Evolutionary conservation across 2,888 invertebrate species (phyloP).

Genomic region (Drosophila pseudotakahashii): DNA sequence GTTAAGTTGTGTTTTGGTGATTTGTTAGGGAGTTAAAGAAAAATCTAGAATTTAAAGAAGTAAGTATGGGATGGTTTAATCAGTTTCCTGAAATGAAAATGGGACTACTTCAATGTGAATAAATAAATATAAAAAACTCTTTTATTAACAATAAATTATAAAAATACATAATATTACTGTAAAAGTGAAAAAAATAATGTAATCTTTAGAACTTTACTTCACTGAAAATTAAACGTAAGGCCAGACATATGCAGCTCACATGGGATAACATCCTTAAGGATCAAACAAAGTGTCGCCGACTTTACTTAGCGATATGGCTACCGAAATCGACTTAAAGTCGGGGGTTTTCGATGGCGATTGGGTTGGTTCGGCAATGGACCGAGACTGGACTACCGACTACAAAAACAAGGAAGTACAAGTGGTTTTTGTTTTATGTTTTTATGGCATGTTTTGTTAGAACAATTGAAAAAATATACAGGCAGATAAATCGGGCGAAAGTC

Average conservation of each 20-base stretch:
- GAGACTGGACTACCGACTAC: conserved; percentile 31
- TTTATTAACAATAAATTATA: no score
- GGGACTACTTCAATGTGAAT: neutral
- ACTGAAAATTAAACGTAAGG: neutral
- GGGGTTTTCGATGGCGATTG: conserved; percentile 8
- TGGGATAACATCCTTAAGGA: conserved; percentile 20
- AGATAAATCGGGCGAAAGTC: conserved; percentile 72
- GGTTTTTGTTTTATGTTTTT: conserved; percentile 41
- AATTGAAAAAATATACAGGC: conserved; percentile 63
- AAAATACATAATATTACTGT: no score
- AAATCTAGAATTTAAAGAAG: neutral
- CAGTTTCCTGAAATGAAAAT: neutral
- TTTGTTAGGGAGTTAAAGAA: conserved; percentile 2
- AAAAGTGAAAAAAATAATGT: no score
- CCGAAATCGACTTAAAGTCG: conserved; percentile 6
- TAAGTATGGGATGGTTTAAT: neutral
- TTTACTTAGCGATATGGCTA: conserved; percentile 6
- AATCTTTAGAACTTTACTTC: neutral
- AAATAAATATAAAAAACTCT: no score
- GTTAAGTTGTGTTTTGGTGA: conserved; percentile 30
- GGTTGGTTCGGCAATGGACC: conserved; percentile 20
- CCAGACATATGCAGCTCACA: conserved; percentile 29
- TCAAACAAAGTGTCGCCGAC: conserved; percentile 31
- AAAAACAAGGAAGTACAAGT: conserved; percentile 52
- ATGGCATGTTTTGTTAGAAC: conserved; percentile 71